Percentiles rank a stretch among this genome's conserved stretches.
These are phyloP conservation scores for Mycogona germanica DNA, from an alignment of 2,888 invertebrate species.

Conservation along the genomic window DNA sequence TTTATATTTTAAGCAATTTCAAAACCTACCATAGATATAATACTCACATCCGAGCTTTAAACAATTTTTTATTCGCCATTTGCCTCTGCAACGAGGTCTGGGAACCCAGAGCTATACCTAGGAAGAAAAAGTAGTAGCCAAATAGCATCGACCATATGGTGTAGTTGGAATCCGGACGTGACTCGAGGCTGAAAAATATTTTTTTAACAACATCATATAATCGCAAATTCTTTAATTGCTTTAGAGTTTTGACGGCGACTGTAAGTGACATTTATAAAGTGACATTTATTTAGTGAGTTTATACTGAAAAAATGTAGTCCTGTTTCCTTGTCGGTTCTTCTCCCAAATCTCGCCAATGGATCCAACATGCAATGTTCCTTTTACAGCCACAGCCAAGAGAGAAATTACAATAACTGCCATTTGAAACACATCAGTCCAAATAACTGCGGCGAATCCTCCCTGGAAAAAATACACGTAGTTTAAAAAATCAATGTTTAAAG, in stretches of 20 bases:
- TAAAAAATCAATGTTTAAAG: not conserved
- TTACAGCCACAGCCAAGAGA: not conserved
- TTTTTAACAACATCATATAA: not conserved
- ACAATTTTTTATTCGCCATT: slow-evolving; percentile 8
- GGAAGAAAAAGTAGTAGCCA: slow-evolving; percentile 3
- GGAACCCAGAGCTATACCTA: not conserved
- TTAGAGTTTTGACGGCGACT: not conserved
- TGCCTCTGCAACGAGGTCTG: slow-evolving; percentile 7
- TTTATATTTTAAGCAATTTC: too few relatives aligned
- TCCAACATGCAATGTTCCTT: slow-evolving; percentile 12
- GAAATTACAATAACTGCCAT: not conserved
- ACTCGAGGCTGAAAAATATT: not conserved
- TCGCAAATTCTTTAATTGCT: too few relatives aligned
- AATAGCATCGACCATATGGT: slow-evolving; percentile 11
- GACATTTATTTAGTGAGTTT: too few relatives aligned
- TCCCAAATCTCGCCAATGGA: slow-evolving; percentile 10
- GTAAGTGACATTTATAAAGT: too few relatives aligned
- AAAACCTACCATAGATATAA: too few relatives aligned
- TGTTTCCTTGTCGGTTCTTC: not conserved
- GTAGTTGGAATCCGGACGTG: not conserved
- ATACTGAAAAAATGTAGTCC: slow-evolving; percentile 11
- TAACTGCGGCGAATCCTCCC: slow-evolving; percentile 10
- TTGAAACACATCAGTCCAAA: slow-evolving; percentile 16
- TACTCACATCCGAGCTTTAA: slow-evolving; percentile 7
- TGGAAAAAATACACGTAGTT: not conserved